Conservation (phyloP, 92 coral and sea anemone genomes). For the Porites evermanni region DNA sequence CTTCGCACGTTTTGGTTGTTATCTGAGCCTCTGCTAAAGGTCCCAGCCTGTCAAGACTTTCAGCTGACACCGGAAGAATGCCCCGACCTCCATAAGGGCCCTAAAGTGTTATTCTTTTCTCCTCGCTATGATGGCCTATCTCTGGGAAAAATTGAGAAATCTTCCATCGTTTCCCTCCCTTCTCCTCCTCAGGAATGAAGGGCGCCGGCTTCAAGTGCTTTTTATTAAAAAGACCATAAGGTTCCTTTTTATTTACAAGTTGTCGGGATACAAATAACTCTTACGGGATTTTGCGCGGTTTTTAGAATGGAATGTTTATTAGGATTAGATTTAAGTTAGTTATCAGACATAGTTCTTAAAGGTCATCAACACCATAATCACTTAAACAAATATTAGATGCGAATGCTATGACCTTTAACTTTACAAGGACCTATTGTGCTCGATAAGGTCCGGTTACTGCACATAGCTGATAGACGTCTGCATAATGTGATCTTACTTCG, state of each 20-base stretch:
- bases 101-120: too few relatives aligned
- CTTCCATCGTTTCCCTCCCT: too few relatives aligned
- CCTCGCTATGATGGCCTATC: too few relatives aligned
- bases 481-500: not conserved
- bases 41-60: too few relatives aligned
- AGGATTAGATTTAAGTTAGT: constrained; percentile 17
- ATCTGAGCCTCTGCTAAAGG: too few relatives aligned
- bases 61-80: too few relatives aligned
- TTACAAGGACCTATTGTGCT: constrained; percentile 7
- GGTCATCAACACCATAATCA: constrained; percentile 11
- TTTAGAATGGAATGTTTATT: constrained; percentile 18
- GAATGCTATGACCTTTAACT: constrained; percentile 15
- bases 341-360: constrained; percentile 28
- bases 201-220: not conserved
- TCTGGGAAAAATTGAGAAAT: too few relatives aligned
- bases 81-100: too few relatives aligned
- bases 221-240: not conserved
- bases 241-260: not conserved
- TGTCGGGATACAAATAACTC: not conserved
- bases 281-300: constrained; percentile 1
- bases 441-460: not conserved
- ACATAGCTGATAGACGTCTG: too few relatives aligned
- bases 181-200: too few relatives aligned
- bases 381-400: not conserved
- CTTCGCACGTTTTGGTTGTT: too few relatives aligned